Base-by-base conservation (phyloP, 2,888 invertebrate genomes). In the Lacanobia wlatinum region DNA sequence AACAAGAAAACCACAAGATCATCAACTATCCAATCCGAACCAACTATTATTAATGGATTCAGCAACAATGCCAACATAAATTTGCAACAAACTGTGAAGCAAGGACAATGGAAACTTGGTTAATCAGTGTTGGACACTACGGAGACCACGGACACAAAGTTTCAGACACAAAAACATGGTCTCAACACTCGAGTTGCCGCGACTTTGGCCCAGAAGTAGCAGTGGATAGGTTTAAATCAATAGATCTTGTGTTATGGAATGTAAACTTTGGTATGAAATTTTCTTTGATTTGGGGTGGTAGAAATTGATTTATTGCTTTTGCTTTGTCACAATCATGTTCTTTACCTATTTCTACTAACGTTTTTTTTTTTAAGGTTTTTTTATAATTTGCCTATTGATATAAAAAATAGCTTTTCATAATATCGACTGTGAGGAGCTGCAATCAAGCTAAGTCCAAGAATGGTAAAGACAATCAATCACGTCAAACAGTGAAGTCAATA, bases 161-260 rank as follows among this genome's bases (percentile, higher is more conserved):
- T 84, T 61, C n/a, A 21, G 62, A 68, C 67, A 73, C 83, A 85
- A 85, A 84, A 85, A 87, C 83, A 69, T 46, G 48, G 55, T 70
- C 64, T 58, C 61, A 59, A 61, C 59, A 70, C 56, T 55, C 48
- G 28, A 84, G 73, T 77, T 82, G 58, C 71, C 18, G 63, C n/a
- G 65, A 70, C 68, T 70, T 65, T 46, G 56, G 43, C 16, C 10
- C 34, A 72, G 21, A 61, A 61, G 16, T 59, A 46, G 48, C 61
- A 70, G 34, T 53, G 48, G 58, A 53, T 48, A 46, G 66, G 48
- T 56, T 79, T 64, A 38, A 82, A 79, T 67, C 66, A 56, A 50
- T 58, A 58, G 55, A 59, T 63, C 40, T 50, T 63, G 18, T 62
- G 38, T 43, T 43, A 40, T 55, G 14, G 53, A 80, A 59, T 55